Percentiles rank a stretch among this genome's conserved stretches.
Conservation (phyloP, 2,797 vertebrate species). For the Sebastes iracundus region DNA sequence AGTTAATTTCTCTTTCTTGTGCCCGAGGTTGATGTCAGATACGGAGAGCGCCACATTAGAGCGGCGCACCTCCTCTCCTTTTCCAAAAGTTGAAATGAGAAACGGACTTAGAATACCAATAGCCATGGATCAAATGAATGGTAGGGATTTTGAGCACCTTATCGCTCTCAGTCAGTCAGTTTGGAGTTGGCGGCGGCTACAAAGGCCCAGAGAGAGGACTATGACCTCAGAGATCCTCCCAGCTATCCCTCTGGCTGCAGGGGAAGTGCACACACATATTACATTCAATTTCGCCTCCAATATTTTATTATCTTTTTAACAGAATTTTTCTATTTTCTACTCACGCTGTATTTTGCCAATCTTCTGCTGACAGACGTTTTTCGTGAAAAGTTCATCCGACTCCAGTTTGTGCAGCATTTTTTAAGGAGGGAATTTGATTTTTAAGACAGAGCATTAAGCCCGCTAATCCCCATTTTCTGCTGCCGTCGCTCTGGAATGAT, state of each 20-base stretch:
- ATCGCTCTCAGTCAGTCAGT: constrained; percentile 76
- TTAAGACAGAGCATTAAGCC: constrained; percentile 28
- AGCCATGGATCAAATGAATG: constrained; percentile 70
- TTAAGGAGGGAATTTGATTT: constrained; percentile 34
- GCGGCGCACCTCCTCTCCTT: constrained; percentile 48
- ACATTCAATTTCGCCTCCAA: constrained; percentile 5
- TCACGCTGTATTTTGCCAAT: neutral
- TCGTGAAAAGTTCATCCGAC: neutral
- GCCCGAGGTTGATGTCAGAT: constrained; percentile 73
- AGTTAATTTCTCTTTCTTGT: constrained; percentile 50
- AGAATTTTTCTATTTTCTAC: neutral
- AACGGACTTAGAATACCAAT: constrained; percentile 75
- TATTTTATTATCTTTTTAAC: constrained; percentile 12
- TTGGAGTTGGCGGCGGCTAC: constrained; percentile 54
- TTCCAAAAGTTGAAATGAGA: constrained; percentile 75
- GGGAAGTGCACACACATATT: constrained; percentile 18
- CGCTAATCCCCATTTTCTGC: constrained; percentile 46
- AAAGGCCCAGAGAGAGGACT: constrained; percentile 62
- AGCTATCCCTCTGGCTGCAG: constrained; percentile 41
- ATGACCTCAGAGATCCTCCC: constrained; percentile 28
- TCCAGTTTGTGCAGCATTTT: constrained; percentile 27
- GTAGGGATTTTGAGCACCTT: constrained; percentile 58
- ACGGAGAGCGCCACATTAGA: constrained; percentile 67
- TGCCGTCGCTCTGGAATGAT: constrained; percentile 27
- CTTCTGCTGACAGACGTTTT: neutral